A percentile compares a stretch with the other conserved stretches of the same genome.
Conservation (phyloP, 2,113 vertebrate genomes). For the Triplophysa dalaica region DNA sequence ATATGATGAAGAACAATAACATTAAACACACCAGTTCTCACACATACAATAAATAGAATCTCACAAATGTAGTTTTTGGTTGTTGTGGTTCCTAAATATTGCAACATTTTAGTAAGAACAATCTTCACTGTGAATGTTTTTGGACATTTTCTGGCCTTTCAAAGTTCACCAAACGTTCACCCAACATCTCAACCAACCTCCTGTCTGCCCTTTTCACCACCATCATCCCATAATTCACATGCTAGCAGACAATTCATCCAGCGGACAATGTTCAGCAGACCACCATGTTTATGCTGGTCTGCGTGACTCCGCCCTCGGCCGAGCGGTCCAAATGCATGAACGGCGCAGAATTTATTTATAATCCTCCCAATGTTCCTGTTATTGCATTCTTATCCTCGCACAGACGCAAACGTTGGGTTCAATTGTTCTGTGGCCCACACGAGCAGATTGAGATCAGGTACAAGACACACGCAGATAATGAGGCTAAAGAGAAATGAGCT, state of each 20-base stretch:
- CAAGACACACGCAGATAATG: neutral
- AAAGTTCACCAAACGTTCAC: neutral
- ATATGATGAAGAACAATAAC: too few species aligned
- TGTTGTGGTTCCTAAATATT: neutral
- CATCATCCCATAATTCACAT: neutral
- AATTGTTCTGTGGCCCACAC: slow-evolving; percentile 41
- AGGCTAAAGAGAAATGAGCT: neutral
- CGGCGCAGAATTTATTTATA: slow-evolving; percentile 46
- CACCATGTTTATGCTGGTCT: slow-evolving; percentile 38
- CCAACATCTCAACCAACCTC: neutral
- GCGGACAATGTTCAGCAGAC: slow-evolving; percentile 42
- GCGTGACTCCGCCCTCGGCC: neutral
- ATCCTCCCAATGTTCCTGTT: slow-evolving; percentile 58
- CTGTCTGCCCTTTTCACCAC: neutral
- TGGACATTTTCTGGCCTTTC: neutral
- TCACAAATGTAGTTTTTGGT: neutral
- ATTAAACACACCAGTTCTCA: too few species aligned
- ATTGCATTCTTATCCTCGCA: slow-evolving; percentile 52
- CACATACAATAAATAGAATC: too few species aligned
- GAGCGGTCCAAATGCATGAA: slow-evolving; percentile 4
- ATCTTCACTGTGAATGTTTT: too few species aligned
- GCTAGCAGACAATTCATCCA: neutral
- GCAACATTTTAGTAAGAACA: neutral
- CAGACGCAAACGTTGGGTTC: slow-evolving; percentile 46
- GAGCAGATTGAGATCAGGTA: slow-evolving; percentile 4